These are phyloP conservation scores for Nephotettix cincticeps DNA, from an alignment of 1,140 invertebrate species.

Conservation along the genomic window DNA sequence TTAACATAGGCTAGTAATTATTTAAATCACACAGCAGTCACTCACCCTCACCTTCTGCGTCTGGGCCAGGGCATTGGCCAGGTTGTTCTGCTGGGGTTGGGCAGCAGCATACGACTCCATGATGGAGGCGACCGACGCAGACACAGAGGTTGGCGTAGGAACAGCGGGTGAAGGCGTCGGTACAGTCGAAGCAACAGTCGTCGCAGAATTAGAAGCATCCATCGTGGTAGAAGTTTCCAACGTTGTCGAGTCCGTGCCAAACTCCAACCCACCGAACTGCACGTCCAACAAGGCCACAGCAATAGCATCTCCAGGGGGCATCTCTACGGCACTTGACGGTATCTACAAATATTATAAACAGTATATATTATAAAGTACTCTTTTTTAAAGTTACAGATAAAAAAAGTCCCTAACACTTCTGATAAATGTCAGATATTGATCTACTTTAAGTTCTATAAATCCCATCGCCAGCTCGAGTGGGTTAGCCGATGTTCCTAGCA, in stretches of 20 bases:
- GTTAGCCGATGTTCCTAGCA: no score
- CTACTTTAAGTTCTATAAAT: no score
- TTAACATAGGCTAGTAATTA: no score
- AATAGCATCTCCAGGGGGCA: conserved; percentile 84
- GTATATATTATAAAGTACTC: no score
- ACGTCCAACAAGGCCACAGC: conserved; percentile 83
- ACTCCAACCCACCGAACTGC: conserved; percentile 90
- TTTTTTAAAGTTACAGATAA: no score
- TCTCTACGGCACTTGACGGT: conserved; percentile 90
- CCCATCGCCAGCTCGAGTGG: no score
- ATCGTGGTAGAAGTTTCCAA: conserved; percentile 49
- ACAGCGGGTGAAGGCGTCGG: conserved; percentile 19
- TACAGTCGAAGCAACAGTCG: conserved; percentile 37
- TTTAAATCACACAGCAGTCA: no score
- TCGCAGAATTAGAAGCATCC: conserved; percentile 36
- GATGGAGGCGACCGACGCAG: conserved; percentile 8
- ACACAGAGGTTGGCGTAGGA: conserved; percentile 8
- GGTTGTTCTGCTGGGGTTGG: conserved; percentile 4
- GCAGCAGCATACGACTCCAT: conserved; percentile 18
- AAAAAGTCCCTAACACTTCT: no score
- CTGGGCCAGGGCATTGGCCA: conserved; percentile 14
- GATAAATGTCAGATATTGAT: no score
- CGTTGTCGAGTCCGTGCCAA: conserved; percentile 63
- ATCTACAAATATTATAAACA: no score
- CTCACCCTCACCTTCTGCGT: conserved; percentile 26